Evolutionary conservation across 2,113 vertebrate genomes (phyloP), one percentile per base, ranked within the genome.

Genomic region (Danio rerio): DNA sequence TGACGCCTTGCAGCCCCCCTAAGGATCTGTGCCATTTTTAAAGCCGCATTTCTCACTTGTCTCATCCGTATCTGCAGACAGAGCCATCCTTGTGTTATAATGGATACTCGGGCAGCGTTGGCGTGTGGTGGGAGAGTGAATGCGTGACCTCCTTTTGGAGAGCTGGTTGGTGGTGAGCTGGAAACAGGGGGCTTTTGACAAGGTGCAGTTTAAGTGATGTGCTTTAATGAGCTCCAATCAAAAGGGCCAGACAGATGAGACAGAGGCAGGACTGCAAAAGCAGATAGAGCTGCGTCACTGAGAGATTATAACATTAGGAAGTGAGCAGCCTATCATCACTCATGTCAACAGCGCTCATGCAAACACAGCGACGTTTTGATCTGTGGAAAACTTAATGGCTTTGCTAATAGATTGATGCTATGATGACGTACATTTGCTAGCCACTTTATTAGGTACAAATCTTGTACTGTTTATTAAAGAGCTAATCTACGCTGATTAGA

Each of bases 141-240:
- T 16, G 45, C 1, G 6, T 77, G 58, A 77, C 75, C 58, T 73
- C 50, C 21, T 47, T 18, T 11, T 31, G 45, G 53, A 76, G 18
- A 47, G 52, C 63, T 59, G 5, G 56, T 12, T 70, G 42, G 63
- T 43, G 65, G 63, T 58, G 75, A 20, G 18, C 59, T 77, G 58
- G 45, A 63, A 77, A 58, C 5, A 13, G 13, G 21, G 59, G 8
- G 75, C 58, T 77, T 77, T 63, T 77, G 75, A 77, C 58, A 77
- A 77, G 75, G 75, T 52, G 20, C 20, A 31, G 58, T 42, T 71
- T 61, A 59, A 83, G 58, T 71, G 21, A 66, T 78, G 68, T 70
- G 45, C 31, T 61, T 47, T 78, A 78, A 77, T 78, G 43, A 78
- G 81, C 55, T 63, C 20, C 50, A 78, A 77, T 83, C 18, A 78